Base-by-base conservation (phyloP, 2,888 invertebrate genomes). In the Tetranychus piercei region DNA sequence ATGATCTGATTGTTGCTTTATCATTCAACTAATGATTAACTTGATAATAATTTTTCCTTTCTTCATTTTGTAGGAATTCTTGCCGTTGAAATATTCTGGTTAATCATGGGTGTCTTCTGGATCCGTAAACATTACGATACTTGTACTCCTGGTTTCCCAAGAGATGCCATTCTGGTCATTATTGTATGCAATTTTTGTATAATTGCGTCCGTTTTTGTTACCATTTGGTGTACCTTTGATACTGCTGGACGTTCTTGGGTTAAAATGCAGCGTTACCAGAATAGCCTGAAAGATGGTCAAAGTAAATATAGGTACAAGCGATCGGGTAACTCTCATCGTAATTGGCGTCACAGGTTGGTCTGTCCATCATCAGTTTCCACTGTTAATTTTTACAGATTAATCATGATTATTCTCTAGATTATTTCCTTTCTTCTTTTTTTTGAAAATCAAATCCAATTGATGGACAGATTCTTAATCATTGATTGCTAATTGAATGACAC, bases 181-280 rank as follows among this genome's bases (percentile, higher is more conserved):
- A 88, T 90, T 78, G 87, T 90, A 79, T 89, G 88, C 82, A 90
- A 89, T 82, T 89, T 89, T 88, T 86, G 88, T 78, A 86, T 91
- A 77, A 78, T 83, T 73, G 82, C 90, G 77, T 85, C 89, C 75
- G 87, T 88, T 76, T 87, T 90, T 74, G 81, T 90, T 77, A 90
- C 90, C 6, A 87, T 90, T 64, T 92, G 91, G 90, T 91, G 91
- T 82, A 89, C 89, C 3, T 92, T 89, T 83, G 91, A 92, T 83
- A 86, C 89, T 1, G 91, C 91, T n/a, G 92, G 92, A 20, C 85
- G 90, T 74, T 90, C 90, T 72, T 92, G 91, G 91, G 90, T 92
- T 44, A 91, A 91, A 83, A 90, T 91, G 90, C 91, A 91, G 82
- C 87, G 90, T 80, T 91, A 90, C 82, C 90, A 91, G 82, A 86